Evolutionary conservation across 2,888 invertebrate genomes (phyloP).

Genomic region (Herminia tarsipennalis): DNA sequence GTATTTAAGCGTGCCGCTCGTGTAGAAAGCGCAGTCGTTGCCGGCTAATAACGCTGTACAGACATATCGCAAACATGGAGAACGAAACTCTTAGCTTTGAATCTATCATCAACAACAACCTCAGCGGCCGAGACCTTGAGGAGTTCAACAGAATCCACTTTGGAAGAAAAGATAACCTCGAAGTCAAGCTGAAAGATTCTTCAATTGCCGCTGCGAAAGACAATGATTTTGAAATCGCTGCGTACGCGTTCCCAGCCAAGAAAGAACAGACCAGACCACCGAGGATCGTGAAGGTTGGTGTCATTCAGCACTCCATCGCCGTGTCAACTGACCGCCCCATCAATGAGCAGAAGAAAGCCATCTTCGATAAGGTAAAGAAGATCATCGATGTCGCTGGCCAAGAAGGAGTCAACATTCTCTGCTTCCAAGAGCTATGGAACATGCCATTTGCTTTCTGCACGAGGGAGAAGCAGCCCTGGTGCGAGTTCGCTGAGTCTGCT

Average conservation of each 20-base stretch:
- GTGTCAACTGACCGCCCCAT: conserved; percentile 92
- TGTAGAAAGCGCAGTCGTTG: conserved; percentile 52
- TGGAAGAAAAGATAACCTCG: conserved; percentile 70
- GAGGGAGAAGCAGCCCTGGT: conserved; percentile 98
- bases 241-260: conserved; percentile 78
- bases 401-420: conserved; percentile 95
- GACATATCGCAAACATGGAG: conserved; percentile 61
- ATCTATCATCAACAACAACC: conserved; percentile 73
- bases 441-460: conserved; percentile 99
- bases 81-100: conserved; percentile 78
- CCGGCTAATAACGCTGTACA: conserved; percentile 36
- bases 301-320: conserved; percentile 95
- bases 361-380: conserved; percentile 90
- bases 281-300: conserved; percentile 92
- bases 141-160: conserved; percentile 80
- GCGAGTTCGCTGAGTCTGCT: conserved; percentile 98
- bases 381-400: conserved; percentile 94
- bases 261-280: conserved; percentile 86
- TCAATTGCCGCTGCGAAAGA: conserved; percentile 84
- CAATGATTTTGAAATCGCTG: conserved; percentile 82
- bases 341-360: conserved; percentile 91
- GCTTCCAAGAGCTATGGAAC: conserved; percentile 99
- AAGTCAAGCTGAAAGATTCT: conserved; percentile 72
- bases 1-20: conserved; percentile 63
- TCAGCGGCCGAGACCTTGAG: conserved; percentile 72